Conservation (phyloP, 2,888 invertebrate species). For the Andrena haemorrhoa region DNA sequence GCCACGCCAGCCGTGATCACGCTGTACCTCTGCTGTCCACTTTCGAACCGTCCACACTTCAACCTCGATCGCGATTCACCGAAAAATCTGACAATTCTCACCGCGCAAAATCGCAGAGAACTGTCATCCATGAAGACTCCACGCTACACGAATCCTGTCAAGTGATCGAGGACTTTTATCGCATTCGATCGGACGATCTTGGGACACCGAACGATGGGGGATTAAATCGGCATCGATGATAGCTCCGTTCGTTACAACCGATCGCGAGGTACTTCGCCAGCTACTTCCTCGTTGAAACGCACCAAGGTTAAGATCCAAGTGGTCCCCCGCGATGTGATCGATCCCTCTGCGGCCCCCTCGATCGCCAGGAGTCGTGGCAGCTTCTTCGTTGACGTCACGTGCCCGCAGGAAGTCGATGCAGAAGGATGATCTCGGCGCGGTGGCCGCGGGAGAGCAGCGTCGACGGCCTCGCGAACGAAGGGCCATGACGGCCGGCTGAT, state of each 20-base stretch:
- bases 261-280: neutral
- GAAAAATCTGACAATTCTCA: neutral
- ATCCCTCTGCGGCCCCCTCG: slow-evolving; percentile 15
- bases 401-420: slow-evolving; percentile 35
- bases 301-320: neutral
- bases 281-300: neutral
- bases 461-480: slow-evolving; percentile 28
- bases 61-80: slow-evolving; percentile 24
- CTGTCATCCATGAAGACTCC: neutral
- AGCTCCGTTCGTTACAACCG: neutral
- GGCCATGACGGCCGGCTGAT: slow-evolving; percentile 39
- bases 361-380: slow-evolving; percentile 18
- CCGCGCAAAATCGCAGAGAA: neutral
- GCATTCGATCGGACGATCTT: neutral
- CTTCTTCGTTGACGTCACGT: slow-evolving; percentile 13
- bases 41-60: slow-evolving; percentile 51
- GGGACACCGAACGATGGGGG: neutral
- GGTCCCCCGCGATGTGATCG: slow-evolving; percentile 15
- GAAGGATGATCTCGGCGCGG: slow-evolving; percentile 44
- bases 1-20: slow-evolving; percentile 74
- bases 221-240: neutral
- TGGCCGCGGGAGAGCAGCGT: slow-evolving; percentile 33
- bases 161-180: neutral
- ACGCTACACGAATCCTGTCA: neutral
- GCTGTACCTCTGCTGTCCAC: slow-evolving; percentile 67